phyloP scores from a whole-genome alignment of 2,888 invertebrate genomes.

The Drosophila pegasa region DNA sequence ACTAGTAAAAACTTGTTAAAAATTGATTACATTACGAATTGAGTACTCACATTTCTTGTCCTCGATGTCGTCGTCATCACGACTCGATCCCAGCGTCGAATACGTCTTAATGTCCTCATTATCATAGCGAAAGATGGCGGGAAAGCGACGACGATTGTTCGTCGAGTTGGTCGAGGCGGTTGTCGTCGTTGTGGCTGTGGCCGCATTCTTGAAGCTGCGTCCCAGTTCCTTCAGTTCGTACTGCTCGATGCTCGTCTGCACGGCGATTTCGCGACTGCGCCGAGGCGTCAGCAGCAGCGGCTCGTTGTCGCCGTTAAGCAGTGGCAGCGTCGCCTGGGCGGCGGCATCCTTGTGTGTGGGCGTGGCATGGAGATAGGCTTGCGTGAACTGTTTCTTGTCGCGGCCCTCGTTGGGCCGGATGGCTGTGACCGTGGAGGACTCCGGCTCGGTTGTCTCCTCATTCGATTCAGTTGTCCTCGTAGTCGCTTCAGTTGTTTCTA shows the following conservation, averaged over 20 bases:
- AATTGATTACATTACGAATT: background rate
- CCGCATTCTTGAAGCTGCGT: slow-evolving; percentile 72
- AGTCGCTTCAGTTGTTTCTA: slow-evolving; percentile 42
- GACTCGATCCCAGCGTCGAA: slow-evolving; percentile 82
- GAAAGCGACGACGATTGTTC: slow-evolving; percentile 49
- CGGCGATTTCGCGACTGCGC: slow-evolving; percentile 80
- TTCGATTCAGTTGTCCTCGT: slow-evolving; percentile 22
- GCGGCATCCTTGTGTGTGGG: slow-evolving; percentile 62
- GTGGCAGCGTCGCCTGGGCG: slow-evolving; percentile 58
- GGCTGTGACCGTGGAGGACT: slow-evolving; percentile 23
- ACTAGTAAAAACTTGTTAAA: background rate
- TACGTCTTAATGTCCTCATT: slow-evolving; percentile 82
- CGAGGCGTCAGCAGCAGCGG: slow-evolving; percentile 38
- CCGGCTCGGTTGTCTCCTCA: slow-evolving; percentile 25
- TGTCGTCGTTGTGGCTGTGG: slow-evolving; percentile 66
- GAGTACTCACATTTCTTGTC: slow-evolving; percentile 76
- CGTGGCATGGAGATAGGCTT: slow-evolving; percentile 55
- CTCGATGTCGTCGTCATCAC: slow-evolving; percentile 81
- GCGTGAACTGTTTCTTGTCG: slow-evolving; percentile 43
- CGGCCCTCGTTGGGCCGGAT: slow-evolving; percentile 10
- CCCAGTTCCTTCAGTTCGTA: slow-evolving; percentile 77
- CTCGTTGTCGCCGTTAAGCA: slow-evolving; percentile 59
- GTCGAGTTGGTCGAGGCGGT: slow-evolving; percentile 69
- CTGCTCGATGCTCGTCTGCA: slow-evolving; percentile 83
- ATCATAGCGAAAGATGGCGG: slow-evolving; percentile 70